Evolutionary conservation across 2,888 invertebrate species (phyloP).

Genomic region (Eremobia ochroleuca): DNA sequence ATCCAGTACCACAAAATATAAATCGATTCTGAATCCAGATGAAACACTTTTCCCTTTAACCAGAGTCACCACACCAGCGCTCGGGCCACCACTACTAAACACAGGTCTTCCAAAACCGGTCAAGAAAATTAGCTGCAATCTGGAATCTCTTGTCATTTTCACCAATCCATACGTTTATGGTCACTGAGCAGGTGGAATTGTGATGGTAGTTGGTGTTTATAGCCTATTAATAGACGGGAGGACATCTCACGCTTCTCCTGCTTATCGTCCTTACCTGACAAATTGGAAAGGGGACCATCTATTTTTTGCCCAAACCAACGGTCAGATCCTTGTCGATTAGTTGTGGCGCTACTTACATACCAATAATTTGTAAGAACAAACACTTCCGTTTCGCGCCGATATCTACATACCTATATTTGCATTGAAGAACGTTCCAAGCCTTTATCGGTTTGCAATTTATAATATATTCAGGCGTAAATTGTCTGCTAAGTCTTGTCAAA

Average conservation of each 20-base stretch:
- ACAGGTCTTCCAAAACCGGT: neutral
- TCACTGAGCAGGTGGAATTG: neutral
- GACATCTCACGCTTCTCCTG: too few relatives aligned
- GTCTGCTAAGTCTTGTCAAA: constrained; percentile 9
- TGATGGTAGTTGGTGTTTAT: neutral
- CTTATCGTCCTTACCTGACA: neutral
- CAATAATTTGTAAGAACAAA: neutral
- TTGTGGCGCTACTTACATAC: neutral
- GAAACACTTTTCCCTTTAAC: neutral
- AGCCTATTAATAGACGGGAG: neutral
- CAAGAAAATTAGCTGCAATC: neutral
- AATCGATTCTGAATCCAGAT: neutral
- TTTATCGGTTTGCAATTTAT: constrained; percentile 1
- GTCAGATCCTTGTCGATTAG: neutral
- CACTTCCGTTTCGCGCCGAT: neutral
- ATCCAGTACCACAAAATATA: neutral
- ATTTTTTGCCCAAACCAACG: neutral
- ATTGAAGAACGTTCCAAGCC: neutral
- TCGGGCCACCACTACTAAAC: neutral
- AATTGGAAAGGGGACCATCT: too few relatives aligned
- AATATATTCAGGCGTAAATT: neutral
- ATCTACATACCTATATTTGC: neutral
- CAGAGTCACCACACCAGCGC: neutral
- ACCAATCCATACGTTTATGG: neutral
- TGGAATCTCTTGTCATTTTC: neutral